Conservation (phyloP, 2,888 invertebrate genomes). For the Gymnosoma rotundatum region DNA sequence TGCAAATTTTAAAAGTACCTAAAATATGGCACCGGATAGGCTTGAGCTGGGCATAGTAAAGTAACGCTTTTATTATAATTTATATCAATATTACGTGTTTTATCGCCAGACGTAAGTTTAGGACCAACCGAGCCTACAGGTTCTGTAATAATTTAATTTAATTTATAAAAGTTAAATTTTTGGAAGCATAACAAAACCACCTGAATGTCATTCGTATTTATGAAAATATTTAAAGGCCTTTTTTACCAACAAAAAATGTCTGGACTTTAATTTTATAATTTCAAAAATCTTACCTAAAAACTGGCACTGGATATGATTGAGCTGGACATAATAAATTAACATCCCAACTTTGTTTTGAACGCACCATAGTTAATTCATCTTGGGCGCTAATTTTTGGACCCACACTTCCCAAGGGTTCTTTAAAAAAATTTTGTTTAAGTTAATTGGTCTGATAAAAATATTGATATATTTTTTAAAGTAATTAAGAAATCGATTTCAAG, state of each 20-base stretch:
- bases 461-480: no score
- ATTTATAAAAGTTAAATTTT: not conserved
- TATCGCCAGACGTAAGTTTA: slow-evolving; percentile 89
- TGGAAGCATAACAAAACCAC: slow-evolving; percentile 60
- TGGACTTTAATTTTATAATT: not conserved
- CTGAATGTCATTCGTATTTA: slow-evolving; percentile 59
- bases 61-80: slow-evolving; percentile 76
- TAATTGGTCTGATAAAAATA: no score
- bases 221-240: not conserved
- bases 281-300: slow-evolving; percentile 83
- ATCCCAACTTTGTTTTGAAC: slow-evolving; percentile 69
- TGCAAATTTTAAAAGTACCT: slow-evolving; percentile 82
- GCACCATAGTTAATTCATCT: slow-evolving; percentile 82
- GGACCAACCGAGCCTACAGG: slow-evolving; percentile 81
- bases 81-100: slow-evolving; percentile 79
- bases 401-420: slow-evolving; percentile 83
- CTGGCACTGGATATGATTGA: slow-evolving; percentile 87
- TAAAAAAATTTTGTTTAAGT: slow-evolving; percentile 31
- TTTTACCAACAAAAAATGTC: no score
- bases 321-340: slow-evolving; percentile 84
- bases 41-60: slow-evolving; percentile 86
- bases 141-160: slow-evolving; percentile 70
- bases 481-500: no score
- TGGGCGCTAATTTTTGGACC: slow-evolving; percentile 86
- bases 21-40: slow-evolving; percentile 86